phyloP scores from a whole-genome alignment of 2,797 vertebrate species.

The Myoxocephalus aenaeus region DNA sequence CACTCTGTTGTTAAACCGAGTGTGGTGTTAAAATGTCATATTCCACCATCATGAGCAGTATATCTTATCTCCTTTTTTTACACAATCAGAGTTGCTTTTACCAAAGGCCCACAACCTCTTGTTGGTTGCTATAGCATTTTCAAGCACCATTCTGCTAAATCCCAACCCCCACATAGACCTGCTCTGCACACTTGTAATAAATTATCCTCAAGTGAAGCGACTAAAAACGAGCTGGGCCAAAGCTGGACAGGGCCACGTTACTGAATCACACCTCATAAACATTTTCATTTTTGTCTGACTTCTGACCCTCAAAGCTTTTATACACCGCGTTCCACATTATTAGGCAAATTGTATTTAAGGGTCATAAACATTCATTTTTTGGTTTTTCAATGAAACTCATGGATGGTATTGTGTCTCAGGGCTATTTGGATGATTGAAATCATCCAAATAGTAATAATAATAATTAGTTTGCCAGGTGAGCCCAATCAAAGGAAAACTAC shows the following conservation, averaged over 20 bases:
- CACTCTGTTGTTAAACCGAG: conserved; percentile 46
- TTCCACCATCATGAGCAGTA: conserved; percentile 56
- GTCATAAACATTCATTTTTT: too few species aligned
- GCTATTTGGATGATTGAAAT: too few species aligned
- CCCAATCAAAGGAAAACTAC: too few species aligned
- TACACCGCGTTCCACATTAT: too few species aligned
- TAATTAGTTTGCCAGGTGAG: too few species aligned
- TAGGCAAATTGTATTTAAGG: too few species aligned
- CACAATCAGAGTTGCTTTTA: conserved; percentile 77
- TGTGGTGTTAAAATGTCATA: conserved; percentile 64
- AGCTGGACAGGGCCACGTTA: conserved; percentile 88
- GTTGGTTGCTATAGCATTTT: conserved; percentile 99
- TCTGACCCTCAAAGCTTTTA: conserved; percentile 70
- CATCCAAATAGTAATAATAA: too few species aligned
- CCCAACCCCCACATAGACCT: conserved; percentile 84
- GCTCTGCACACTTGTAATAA: conserved; percentile 98
- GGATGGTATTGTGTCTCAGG: too few species aligned
- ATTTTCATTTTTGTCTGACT: conserved; percentile 69
- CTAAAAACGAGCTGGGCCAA: conserved; percentile 90
- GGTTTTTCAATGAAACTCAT: too few species aligned
- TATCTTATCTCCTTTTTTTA: conserved; percentile 66
- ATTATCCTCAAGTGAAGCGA: conserved; percentile 98
- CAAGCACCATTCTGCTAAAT: conserved; percentile 89
- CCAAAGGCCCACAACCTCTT: conserved; percentile 81
- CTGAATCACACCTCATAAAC: conserved; percentile 87